Base-by-base conservation (phyloP, 1,140 invertebrate species). In the Campodea augens region DNA sequence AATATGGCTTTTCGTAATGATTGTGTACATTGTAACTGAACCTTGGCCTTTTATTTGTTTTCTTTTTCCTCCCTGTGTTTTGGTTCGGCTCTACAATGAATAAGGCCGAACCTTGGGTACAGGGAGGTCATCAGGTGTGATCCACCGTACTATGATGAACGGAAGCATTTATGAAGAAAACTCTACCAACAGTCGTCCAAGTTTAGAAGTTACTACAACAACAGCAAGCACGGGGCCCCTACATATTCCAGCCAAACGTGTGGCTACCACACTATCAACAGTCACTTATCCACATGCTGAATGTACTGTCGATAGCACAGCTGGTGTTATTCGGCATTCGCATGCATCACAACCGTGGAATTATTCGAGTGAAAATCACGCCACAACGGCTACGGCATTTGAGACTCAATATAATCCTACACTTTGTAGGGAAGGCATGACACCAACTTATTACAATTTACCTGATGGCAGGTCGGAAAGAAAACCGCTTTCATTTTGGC, bases 111-210 rank as follows among this genome's bases (percentile, higher is more conserved):
- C n/a, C n/a, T n/a, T n/a, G n/a, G n/a, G n/a, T n/a, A n/a, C n/a
- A n/a, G n/a, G n/a, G n/a, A n/a, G n/a, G n/a, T n/a, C n/a, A n/a
- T n/a, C 77, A 75, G 77, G 76, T 72, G 73, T 78, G 68, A 73
- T 72, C 66, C 78, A 77, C 77, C 80, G 78, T 72, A 68, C 66
- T 57, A 81, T 81, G 78, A 81, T 81, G 78, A 81, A 81, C 74
- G 77, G 74, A 46, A 65, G 68, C 56, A 60, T 73, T 41, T 79
- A 81, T 70, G 77, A 79, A 62, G 77, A 81, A 63, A 73, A 72
- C 63, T 75, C 74, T 57, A 15, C 41, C 32, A 44, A 25, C 29
- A 42, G 23, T 25, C 18, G 43, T 20, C 18, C 43, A 2, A 44
- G 18, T 27, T 15, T 21, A 19, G 43, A 19, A 32, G 25, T 22